Evolutionary conservation across 2,888 invertebrate species (phyloP).

Genomic region (Periphyllus acericola): DNA sequence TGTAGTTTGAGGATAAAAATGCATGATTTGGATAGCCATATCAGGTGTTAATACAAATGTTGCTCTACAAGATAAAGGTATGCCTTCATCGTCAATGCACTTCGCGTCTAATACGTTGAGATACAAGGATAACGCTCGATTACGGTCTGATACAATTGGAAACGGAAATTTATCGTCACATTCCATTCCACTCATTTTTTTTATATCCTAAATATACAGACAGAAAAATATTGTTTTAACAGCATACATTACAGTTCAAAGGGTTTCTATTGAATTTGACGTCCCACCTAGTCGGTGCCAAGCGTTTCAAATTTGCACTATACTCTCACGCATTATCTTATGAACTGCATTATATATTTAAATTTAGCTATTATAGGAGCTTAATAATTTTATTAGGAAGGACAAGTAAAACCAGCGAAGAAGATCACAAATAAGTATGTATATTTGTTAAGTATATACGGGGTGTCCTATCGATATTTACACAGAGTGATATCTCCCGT

Average conservation of each 20-base stretch:
- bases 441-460: too few species aligned
- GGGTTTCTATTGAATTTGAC: too few species aligned
- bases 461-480: too few species aligned
- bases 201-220: slow-evolving; percentile 33
- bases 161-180: slow-evolving; percentile 43
- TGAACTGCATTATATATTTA: too few species aligned
- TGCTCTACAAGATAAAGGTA: slow-evolving; percentile 53
- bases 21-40: slow-evolving; percentile 50
- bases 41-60: slow-evolving; percentile 54
- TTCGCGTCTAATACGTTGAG: slow-evolving; percentile 41
- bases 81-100: slow-evolving; percentile 28
- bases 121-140: slow-evolving; percentile 45
- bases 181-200: slow-evolving; percentile 32
- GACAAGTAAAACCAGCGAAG: too few species aligned
- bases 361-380: too few species aligned
- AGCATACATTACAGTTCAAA: not conserved
- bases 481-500: too few species aligned
- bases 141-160: slow-evolving; percentile 52
- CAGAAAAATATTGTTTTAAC: not conserved
- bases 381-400: too few species aligned
- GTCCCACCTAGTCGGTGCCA: too few species aligned
- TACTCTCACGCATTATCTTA: too few species aligned
- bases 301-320: too few species aligned
- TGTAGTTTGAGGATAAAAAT: slow-evolving; percentile 43
- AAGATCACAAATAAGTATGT: too few species aligned